These are phyloP conservation scores for Numida meleagris DNA, from an alignment of 2,113 vertebrate species.

Conservation along the genomic window DNA sequence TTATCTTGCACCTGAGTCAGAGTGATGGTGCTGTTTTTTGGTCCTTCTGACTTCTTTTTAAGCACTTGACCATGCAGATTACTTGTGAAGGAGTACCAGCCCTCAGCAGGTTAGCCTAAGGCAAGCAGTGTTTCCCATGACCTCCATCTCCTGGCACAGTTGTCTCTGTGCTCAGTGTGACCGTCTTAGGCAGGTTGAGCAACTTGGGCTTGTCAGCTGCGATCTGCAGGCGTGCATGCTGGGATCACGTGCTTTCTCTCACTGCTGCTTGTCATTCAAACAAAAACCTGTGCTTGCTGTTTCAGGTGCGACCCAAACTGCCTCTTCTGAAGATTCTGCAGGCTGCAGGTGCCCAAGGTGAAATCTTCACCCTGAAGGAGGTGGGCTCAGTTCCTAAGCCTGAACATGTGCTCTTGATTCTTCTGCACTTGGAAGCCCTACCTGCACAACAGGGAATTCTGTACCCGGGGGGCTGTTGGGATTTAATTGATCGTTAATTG, in stretches of 20 bases:
- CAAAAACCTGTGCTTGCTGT: background rate
- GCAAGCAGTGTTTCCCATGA: background rate
- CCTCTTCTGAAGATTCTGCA: slow-evolving; percentile 91
- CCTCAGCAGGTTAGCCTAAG: background rate
- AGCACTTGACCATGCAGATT: background rate
- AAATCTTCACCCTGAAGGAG: slow-evolving; percentile 94
- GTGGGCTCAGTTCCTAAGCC: slow-evolving; percentile 60
- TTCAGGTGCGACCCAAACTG: slow-evolving; percentile 87
- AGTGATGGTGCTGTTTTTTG: background rate
- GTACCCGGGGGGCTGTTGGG: background rate
- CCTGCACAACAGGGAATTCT: background rate
- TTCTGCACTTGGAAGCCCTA: background rate
- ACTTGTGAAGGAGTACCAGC: background rate
- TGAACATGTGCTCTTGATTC: background rate
- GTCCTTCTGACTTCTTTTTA: background rate
- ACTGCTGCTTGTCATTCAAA: background rate
- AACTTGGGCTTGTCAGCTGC: background rate
- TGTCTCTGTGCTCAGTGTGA: background rate
- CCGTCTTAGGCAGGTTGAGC: too few relatives aligned
- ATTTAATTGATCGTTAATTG: background rate
- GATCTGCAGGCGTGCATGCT: rapidly evolving
- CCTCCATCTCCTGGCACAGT: background rate
- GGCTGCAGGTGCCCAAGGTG: slow-evolving; percentile 90
- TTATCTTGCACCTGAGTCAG: background rate
- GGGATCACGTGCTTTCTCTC: background rate